Conservation (phyloP, 1,140 invertebrate species). For the Vanessa tameamea region DNA sequence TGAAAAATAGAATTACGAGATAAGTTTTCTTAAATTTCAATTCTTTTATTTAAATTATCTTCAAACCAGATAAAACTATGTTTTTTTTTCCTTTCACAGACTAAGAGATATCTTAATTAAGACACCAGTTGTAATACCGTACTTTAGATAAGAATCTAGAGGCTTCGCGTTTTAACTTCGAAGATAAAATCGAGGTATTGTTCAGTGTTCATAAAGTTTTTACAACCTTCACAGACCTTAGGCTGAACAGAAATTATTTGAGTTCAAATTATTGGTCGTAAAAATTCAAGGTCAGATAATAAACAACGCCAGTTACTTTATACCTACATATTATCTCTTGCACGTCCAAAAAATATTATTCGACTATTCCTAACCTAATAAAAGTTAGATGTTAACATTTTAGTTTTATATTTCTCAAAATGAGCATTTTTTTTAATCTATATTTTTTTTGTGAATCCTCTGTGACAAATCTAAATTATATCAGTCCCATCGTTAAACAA, state of each 20-base stretch:
- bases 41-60: background rate
- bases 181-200: conserved; percentile 38
- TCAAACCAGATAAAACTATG: background rate
- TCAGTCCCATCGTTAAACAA: no score
- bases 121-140: background rate
- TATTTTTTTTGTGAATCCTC: no score
- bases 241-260: conserved; percentile 28
- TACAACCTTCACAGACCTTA: conserved; percentile 22
- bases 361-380: no score
- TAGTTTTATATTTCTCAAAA: no score
- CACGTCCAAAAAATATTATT: no score
- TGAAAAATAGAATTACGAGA: background rate
- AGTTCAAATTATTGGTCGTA: conserved; percentile 22
- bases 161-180: conserved; percentile 30
- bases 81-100: background rate
- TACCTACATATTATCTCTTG: no score
- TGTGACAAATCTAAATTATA: no score
- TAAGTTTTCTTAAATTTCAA: background rate
- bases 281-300: background rate
- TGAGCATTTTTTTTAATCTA: no score
- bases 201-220: conserved; percentile 37
- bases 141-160: conserved; percentile 3
- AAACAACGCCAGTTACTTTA: no score
- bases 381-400: no score
- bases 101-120: conserved; percentile 4